These are phyloP conservation scores for Platynereis dumerilii DNA, from an alignment of 2,888 invertebrate species.

Conservation along the genomic window DNA sequence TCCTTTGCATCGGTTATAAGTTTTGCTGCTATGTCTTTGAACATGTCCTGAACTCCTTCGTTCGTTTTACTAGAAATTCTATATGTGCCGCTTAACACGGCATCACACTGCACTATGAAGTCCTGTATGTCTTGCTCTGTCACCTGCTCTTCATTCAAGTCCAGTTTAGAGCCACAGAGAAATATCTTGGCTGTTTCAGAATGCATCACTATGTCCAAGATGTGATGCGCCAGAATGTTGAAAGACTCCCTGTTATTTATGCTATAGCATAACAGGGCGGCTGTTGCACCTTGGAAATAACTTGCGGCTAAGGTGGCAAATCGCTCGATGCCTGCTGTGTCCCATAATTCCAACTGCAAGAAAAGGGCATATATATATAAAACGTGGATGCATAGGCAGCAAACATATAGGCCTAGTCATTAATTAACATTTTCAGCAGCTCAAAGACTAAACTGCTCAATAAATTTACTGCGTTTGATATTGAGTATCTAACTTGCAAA, in stretches of 20 bases:
- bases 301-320: constrained; percentile 94
- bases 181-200: constrained; percentile 95
- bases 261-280: constrained; percentile 89
- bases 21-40: constrained; percentile 77
- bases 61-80: constrained; percentile 89
- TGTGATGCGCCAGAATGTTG: constrained; percentile 88
- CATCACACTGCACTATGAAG: constrained; percentile 87
- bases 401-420: no score
- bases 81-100: constrained; percentile 84
- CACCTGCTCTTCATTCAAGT: constrained; percentile 70
- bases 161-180: constrained; percentile 90
- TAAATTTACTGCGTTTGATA: no score
- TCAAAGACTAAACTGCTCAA: no score
- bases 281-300: constrained; percentile 95
- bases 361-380: not conserved
- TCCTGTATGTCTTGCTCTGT: constrained; percentile 87
- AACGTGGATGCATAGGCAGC: not conserved
- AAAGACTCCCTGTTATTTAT: constrained; percentile 90
- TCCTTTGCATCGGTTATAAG: constrained; percentile 45
- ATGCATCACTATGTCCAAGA: constrained; percentile 90
- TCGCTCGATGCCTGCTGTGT: constrained; percentile 95
- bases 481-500: no score
- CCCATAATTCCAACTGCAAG: constrained; percentile 88
- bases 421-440: no score
- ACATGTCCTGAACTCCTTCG: constrained; percentile 88